A percentile compares a stretch with the other conserved stretches of the same genome.
These are phyloP conservation scores for Vesta saturnalis DNA, from an alignment of 2,888 invertebrate species.

Conservation along the genomic window DNA sequence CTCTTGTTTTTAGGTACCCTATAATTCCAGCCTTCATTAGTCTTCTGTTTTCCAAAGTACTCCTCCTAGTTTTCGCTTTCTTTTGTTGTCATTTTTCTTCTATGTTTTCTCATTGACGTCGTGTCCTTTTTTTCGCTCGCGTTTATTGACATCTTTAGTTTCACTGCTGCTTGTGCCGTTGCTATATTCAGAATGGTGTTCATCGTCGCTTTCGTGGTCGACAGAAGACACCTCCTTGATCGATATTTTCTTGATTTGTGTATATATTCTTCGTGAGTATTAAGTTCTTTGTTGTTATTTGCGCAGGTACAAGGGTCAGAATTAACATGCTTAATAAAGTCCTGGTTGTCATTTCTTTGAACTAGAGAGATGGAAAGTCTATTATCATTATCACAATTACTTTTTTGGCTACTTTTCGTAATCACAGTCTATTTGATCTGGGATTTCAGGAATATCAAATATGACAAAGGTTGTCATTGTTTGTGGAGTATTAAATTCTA, in stretches of 20 bases:
- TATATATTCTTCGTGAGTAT: background rate
- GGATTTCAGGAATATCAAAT: background rate
- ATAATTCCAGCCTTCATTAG: background rate
- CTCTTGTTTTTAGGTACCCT: background rate
- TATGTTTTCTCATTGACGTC: background rate
- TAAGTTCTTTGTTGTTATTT: background rate
- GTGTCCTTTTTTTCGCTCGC: background rate
- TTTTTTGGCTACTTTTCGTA: too few species aligned
- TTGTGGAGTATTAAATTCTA: background rate
- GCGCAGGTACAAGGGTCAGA: background rate
- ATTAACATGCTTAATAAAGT: too few species aligned
- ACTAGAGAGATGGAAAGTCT: too few species aligned
- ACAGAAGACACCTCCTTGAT: too few species aligned
- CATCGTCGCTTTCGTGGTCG: background rate
- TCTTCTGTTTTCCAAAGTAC: background rate
- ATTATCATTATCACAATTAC: too few species aligned
- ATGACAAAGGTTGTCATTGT: background rate
- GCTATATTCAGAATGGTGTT: background rate
- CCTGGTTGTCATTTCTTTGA: too few species aligned
- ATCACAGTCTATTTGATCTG: background rate
- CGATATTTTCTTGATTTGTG: background rate
- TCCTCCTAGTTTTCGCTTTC: background rate
- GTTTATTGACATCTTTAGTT: too few species aligned
- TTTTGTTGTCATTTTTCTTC: too few species aligned
- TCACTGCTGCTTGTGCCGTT: too few species aligned